phyloP scores from a whole-genome alignment of 2,797 vertebrate genomes.

The Gambusia yucatana region DNA sequence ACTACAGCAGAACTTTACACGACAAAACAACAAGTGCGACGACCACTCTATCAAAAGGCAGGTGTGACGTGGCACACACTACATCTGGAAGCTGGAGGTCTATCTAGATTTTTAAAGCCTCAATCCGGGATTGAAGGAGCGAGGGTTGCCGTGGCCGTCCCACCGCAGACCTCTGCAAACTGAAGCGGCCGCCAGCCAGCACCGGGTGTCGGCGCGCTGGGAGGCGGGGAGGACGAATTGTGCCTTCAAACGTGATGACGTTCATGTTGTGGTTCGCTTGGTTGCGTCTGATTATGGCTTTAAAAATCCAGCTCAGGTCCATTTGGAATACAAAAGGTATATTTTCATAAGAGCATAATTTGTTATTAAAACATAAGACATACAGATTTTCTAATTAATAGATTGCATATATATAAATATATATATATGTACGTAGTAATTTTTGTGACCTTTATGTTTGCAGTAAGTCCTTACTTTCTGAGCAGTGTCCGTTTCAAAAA shows the following conservation, averaged over 20 bases:
- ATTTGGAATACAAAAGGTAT: slow-evolving; percentile 70
- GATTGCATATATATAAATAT: slow-evolving; percentile 32
- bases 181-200: not conserved
- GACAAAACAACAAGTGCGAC: not conserved
- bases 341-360: slow-evolving; percentile 74
- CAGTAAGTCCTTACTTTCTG: slow-evolving; percentile 14
- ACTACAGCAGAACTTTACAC: slow-evolving; percentile 7
- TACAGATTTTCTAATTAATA: slow-evolving; percentile 65
- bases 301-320: slow-evolving; percentile 80
- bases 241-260: slow-evolving; percentile 67
- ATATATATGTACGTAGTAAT: slow-evolving; percentile 10
- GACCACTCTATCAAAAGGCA: slow-evolving; percentile 39
- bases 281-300: slow-evolving; percentile 75
- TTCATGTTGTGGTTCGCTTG: slow-evolving; percentile 53
- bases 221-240: slow-evolving; percentile 35
- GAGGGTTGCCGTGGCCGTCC: slow-evolving; percentile 13
- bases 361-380: slow-evolving; percentile 54
- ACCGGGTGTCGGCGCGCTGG: not conserved
- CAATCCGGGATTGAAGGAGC: slow-evolving; percentile 56
- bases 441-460: slow-evolving; percentile 41
- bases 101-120: slow-evolving; percentile 75
- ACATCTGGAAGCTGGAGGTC: slow-evolving; percentile 23
- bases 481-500: slow-evolving; percentile 25
- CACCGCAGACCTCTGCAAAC: not conserved
- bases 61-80: slow-evolving; percentile 1